Conservation (phyloP, 2,888 invertebrate genomes). For the Argyra leucocephala region DNA sequence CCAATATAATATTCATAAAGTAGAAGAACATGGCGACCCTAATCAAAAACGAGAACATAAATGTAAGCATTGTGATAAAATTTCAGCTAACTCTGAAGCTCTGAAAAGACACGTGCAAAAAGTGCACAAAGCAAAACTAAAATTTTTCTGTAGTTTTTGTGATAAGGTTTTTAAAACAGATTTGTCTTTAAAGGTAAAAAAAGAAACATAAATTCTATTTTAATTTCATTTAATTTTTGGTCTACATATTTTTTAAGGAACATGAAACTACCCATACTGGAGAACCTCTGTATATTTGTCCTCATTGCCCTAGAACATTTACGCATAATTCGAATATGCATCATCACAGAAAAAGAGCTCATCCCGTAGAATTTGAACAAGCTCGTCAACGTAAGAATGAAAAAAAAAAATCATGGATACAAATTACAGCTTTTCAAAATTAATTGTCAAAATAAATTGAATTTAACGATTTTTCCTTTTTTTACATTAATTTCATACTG, state of each 20-base stretch:
- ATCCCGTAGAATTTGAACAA: slow-evolving; percentile 38
- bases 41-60: neutral
- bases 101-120: slow-evolving; percentile 38
- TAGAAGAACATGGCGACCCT: neutral
- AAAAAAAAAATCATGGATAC: slow-evolving; percentile 21
- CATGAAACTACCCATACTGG: slow-evolving; percentile 42
- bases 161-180: slow-evolving; percentile 39
- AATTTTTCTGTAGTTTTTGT: slow-evolving; percentile 37
- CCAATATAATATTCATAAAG: neutral
- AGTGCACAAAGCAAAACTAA: slow-evolving; percentile 35
- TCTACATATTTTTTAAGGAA: slow-evolving; percentile 28
- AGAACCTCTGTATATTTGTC: slow-evolving; percentile 40
- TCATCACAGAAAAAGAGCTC: slow-evolving; percentile 39
- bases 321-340: slow-evolving; percentile 43
- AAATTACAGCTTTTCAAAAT: neutral
- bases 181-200: slow-evolving; percentile 34
- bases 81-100: slow-evolving; percentile 38
- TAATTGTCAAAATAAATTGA: neutral
- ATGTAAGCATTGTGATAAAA: slow-evolving; percentile 11
- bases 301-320: slow-evolving; percentile 41
- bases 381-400: slow-evolving; percentile 22
- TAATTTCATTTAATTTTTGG: neutral
- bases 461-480: no score
- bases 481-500: no score
- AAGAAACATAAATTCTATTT: neutral